Evolutionary conservation across 1,140 invertebrate species (phyloP), one percentile per base, ranked within the genome.

Genomic region (Lucilia cuprina): DNA sequence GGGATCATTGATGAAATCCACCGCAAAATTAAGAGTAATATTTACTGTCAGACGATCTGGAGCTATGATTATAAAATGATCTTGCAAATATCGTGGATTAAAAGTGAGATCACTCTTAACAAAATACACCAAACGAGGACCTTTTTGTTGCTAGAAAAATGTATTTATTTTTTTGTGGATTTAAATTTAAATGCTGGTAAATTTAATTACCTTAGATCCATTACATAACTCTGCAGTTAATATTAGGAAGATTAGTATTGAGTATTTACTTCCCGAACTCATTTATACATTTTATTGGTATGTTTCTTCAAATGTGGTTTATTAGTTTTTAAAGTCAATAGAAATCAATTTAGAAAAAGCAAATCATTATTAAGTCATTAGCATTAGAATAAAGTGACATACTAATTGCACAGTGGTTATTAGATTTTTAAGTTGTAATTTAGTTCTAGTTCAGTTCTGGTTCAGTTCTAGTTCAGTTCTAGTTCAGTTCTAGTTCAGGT

Each of bases 51-150:
- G 1, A 4, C 50, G 49, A 82, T 82, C 30, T 34, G 17, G 12
- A 12, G 8, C 60, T 0, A 84, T 49, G 5, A 34, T 35, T 21
- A 55, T 4, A 30, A 12, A 9, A 19, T 65, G n/a, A 9, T 35
- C n/a, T 14, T 25, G 14, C 4, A 84, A 13, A 41, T 84, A 84
- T 2, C n/a, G 13, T 2, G 75, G 83, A 82, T 84, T 82, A 70
- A 14, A 82, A 9, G 12, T 5, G 19, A 14, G 21, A 0, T 82
- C 30, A 82, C 47, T 70, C 21, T 50, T 35, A 8, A 55, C 13
- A 17, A 82, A 84, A 5, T 70, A 14, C 14, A 84, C 13, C 9
- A 47, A 2, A 13, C 12, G 13, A 17, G 12, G 13, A 60, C n/a
- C 8, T 49, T 84, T 30, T 41, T 12, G 25, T 10, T 70, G 9